phyloP scores from a whole-genome alignment of 2,797 vertebrate species.

The Ceryle rudis region DNA sequence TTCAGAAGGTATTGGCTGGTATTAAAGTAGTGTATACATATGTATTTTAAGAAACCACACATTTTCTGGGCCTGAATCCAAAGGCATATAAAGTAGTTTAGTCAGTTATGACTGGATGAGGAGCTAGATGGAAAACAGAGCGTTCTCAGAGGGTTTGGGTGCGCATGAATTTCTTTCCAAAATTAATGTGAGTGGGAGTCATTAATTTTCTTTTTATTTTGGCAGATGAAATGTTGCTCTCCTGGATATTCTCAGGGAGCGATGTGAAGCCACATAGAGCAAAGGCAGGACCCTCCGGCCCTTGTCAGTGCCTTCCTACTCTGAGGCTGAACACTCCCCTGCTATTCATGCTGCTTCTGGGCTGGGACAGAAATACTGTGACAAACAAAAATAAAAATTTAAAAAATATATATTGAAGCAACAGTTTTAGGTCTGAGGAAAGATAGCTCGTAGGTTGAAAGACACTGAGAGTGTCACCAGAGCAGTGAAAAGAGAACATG shows the following conservation, averaged over 20 bases:
- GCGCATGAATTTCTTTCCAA: slow-evolving; percentile 16
- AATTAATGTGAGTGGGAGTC: neutral
- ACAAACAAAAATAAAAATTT: neutral
- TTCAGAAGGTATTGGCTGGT: slow-evolving; percentile 49
- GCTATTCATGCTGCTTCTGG: neutral
- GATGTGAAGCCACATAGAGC: rapidly evolving
- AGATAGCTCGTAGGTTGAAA: neutral
- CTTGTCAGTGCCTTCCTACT: rapidly evolving
- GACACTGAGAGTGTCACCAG: neutral
- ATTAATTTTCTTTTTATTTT: slow-evolving; percentile 49
- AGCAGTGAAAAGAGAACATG: neutral
- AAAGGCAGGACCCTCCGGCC: neutral
- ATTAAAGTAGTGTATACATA: slow-evolving; percentile 14
- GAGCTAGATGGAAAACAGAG: slow-evolving; percentile 56
- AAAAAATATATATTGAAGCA: neutral
- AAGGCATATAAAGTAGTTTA: slow-evolving; percentile 36
- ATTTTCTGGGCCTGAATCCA: slow-evolving; percentile 65
- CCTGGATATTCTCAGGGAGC: neutral
- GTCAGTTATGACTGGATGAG: slow-evolving; percentile 33
- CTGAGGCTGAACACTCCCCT: neutral
- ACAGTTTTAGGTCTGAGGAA: neutral
- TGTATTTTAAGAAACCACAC: slow-evolving; percentile 68
- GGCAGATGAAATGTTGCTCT: neutral
- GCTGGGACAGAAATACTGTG: neutral
- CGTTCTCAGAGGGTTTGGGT: slow-evolving; percentile 23